Conservation (phyloP, 2,888 invertebrate genomes). For the Carterocephalus palaemon region DNA sequence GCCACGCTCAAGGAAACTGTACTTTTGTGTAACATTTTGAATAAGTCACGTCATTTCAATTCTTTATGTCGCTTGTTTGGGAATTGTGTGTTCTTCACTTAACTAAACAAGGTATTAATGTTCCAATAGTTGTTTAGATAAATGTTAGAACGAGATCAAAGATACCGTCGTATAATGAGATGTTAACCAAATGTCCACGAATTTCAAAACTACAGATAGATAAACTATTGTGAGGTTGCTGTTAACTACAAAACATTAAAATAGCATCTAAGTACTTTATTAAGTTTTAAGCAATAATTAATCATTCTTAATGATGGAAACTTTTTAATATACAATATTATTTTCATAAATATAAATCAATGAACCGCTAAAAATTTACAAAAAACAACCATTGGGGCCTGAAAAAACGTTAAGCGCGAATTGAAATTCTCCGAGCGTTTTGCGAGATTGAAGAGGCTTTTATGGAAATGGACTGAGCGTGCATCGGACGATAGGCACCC, state of each 20-base stretch:
- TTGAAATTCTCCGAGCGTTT: conserved; percentile 76
- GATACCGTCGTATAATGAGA: too few species aligned
- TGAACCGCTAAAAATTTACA: conserved; percentile 39
- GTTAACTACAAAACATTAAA: too few species aligned
- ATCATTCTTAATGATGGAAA: not conserved
- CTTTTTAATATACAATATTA: not conserved
- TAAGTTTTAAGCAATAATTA: too few species aligned
- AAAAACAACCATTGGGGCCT: conserved; percentile 36
- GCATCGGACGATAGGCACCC: conserved; percentile 62
- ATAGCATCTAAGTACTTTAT: too few species aligned
- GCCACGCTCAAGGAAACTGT: conserved; percentile 24
- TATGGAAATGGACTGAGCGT: conserved; percentile 75
- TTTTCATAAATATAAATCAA: conserved; percentile 1
- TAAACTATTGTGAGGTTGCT: too few species aligned
- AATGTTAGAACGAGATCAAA: too few species aligned
- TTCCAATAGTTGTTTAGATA: too few species aligned
- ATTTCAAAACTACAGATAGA: too few species aligned
- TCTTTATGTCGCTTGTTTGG: conserved; percentile 16
- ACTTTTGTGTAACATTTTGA: conserved; percentile 22
- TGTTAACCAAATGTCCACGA: too few species aligned
- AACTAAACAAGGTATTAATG: too few species aligned
- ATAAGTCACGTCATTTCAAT: conserved; percentile 19
- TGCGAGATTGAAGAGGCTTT: conserved; percentile 78
- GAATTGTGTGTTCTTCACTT: conserved; percentile 11
- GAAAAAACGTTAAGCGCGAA: conserved; percentile 67